Conservation (phyloP, 2,113 vertebrate genomes). For the Miniopterus natalensis region DNA sequence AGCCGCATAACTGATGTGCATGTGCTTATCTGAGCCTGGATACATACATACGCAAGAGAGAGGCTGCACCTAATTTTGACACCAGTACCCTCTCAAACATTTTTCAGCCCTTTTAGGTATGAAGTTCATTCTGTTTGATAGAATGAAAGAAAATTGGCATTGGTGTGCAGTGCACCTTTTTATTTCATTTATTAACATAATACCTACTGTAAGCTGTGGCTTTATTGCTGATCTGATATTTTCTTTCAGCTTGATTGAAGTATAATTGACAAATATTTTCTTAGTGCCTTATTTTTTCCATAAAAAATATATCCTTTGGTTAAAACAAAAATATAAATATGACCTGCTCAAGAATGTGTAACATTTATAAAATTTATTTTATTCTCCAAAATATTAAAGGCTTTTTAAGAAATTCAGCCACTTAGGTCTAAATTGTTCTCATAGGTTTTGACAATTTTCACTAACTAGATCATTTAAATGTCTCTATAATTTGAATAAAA, state of each 20-base stretch:
- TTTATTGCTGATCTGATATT: background rate
- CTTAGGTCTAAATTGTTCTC: background rate
- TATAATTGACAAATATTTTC: background rate
- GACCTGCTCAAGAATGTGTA: background rate
- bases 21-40: background rate
- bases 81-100: background rate
- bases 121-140: slow-evolving; percentile 6
- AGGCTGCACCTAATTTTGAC: background rate
- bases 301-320: background rate
- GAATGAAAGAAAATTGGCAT: background rate
- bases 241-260: background rate
- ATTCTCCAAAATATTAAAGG: slow-evolving; percentile 1
- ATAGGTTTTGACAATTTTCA: background rate
- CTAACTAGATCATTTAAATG: background rate
- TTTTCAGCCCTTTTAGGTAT: background rate
- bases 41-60: background rate
- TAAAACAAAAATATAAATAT: slow-evolving; percentile 54
- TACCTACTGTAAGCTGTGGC: background rate
- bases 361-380: slow-evolving; percentile 40
- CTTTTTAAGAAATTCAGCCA: background rate
- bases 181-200: background rate
- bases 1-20: background rate
- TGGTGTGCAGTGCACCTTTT: background rate
- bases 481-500: slow-evolving; percentile 6
- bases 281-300: background rate